Conservation (phyloP, 2,888 invertebrate genomes). For the Lycocerus yunnanus region DNA sequence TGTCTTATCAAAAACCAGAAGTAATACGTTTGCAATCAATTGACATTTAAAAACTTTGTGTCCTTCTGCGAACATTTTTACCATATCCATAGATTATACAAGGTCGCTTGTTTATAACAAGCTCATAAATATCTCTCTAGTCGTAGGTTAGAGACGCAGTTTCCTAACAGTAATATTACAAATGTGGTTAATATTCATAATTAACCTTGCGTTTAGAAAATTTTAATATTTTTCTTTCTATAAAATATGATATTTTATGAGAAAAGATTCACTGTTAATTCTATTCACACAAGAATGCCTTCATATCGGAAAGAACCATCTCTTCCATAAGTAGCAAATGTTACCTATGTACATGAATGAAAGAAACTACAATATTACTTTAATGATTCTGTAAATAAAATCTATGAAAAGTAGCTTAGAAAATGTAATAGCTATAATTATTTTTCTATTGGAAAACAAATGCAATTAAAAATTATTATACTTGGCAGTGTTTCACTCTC, state of each 20-base stretch:
- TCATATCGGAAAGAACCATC: background rate
- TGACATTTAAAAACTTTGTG: conserved; percentile 26
- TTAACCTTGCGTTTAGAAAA: background rate
- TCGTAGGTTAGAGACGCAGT: conserved; percentile 24
- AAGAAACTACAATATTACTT: background rate
- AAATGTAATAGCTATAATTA: background rate
- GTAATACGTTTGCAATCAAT: conserved; percentile 4
- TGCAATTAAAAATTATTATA: background rate
- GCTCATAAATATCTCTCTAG: conserved; percentile 31
- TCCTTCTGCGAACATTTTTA: conserved; percentile 31
- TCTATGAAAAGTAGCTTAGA: background rate
- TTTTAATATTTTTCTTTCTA: background rate
- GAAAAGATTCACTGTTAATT: background rate
- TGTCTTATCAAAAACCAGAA: conserved; percentile 21
- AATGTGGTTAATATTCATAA: conserved; percentile 12
- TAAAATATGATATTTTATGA: background rate
- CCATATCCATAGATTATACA: conserved; percentile 34
- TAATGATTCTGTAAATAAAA: background rate
- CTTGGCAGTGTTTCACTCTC: background rate
- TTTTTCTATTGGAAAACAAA: background rate
- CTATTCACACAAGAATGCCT: background rate
- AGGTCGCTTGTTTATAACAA: conserved; percentile 32
- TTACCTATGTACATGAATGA: background rate
- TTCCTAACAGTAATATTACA: conserved; percentile 22
- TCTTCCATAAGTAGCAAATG: background rate